Evolutionary conservation across 1,140 invertebrate species (phyloP).

Genomic region (Armadillidium nasatum): DNA sequence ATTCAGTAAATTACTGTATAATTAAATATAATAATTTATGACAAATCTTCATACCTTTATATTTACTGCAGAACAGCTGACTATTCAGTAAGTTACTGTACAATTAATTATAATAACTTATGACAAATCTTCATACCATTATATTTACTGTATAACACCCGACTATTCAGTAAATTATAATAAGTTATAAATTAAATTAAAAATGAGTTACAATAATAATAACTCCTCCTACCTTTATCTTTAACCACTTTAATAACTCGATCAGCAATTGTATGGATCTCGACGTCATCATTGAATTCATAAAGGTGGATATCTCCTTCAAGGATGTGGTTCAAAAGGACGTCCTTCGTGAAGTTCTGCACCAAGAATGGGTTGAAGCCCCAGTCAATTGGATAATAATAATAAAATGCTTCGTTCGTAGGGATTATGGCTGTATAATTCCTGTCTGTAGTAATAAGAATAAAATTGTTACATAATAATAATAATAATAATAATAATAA

Average conservation of each 20-base stretch:
- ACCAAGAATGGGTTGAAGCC: constrained; percentile 65
- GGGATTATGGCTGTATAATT: constrained; percentile 61
- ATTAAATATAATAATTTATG: no score
- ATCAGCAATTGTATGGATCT: constrained; percentile 46
- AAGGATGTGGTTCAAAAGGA: constrained; percentile 61
- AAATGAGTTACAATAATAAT: neutral
- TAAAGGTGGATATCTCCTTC: constrained; percentile 57
- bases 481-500: no score
- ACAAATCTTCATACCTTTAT: no score
- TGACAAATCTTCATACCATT: no score
- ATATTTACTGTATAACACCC: no score
- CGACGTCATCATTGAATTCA: constrained; percentile 54
- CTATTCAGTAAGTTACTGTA: no score
- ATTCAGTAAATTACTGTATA: no score
- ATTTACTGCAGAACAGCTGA: no score
- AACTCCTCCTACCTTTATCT: constrained; percentile 27
- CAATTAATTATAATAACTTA: no score
- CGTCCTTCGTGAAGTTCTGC: constrained; percentile 59
- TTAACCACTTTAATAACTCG: constrained; percentile 32
- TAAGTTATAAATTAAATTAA: neutral
- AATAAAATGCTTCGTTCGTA: constrained; percentile 60
- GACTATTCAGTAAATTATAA: no score
- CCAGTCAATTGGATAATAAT: constrained; percentile 65
- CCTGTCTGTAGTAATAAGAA: constrained; percentile 50
- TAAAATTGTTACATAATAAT: no score